phyloP scores from a whole-genome alignment of 2,797 vertebrate genomes.

The Tarsius wallacei region DNA sequence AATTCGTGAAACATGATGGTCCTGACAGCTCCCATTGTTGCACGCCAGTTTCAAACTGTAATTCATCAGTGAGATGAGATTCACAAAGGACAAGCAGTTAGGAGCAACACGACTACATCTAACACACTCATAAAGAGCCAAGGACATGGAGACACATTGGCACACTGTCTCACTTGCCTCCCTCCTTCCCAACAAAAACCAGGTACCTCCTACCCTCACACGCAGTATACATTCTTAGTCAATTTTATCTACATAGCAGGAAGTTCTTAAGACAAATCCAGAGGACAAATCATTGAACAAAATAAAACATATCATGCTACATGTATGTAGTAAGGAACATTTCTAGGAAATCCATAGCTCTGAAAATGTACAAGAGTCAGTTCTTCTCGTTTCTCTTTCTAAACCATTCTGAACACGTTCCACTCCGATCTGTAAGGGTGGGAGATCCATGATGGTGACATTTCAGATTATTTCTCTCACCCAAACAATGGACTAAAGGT shows the following conservation, averaged over 20 bases:
- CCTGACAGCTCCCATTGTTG: constrained; percentile 15
- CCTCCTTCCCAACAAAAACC: background rate
- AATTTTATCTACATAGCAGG: background rate
- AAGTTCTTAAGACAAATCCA: background rate
- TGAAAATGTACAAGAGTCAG: background rate
- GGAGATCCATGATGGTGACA: background rate
- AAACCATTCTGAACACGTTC: background rate
- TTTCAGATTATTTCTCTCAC: background rate
- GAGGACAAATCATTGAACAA: background rate
- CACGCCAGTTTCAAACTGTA: background rate
- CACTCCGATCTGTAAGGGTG: background rate
- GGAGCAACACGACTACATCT: background rate
- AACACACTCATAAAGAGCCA: background rate
- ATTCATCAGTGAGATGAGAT: background rate
- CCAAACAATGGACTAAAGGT: background rate
- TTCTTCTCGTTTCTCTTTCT: background rate
- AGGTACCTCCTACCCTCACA: background rate
- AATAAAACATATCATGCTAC: background rate
- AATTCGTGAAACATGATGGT: background rate
- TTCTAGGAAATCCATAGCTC: background rate
- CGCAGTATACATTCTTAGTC: background rate
- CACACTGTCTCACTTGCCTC: background rate
- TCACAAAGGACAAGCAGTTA: background rate
- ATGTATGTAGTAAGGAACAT: background rate
- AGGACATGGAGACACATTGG: background rate